Evolutionary conservation across 2,888 invertebrate genomes (phyloP).

Genomic region (Chalcis sispes): DNA sequence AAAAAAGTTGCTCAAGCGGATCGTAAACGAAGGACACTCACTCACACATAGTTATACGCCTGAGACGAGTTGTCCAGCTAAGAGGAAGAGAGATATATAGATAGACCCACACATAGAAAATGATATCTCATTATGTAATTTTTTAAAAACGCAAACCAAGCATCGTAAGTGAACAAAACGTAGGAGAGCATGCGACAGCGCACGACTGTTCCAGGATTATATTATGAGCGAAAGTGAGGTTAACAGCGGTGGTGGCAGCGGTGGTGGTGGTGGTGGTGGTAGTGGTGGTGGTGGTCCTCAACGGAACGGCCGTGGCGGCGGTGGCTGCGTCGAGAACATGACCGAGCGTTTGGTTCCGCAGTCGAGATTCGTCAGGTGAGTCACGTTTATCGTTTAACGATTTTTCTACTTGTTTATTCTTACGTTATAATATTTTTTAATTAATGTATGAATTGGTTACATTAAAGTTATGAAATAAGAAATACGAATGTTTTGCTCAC

Average conservation of each 20-base stretch:
- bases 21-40: too few species aligned
- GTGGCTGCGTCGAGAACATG: constrained; percentile 9
- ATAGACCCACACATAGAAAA: too few species aligned
- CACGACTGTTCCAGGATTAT: background rate
- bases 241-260: constrained; percentile 11
- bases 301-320: background rate
- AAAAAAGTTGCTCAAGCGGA: too few species aligned
- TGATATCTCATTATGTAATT: constrained; percentile 34
- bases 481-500: too few species aligned
- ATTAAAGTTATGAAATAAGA: too few species aligned
- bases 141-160: constrained; percentile 12
- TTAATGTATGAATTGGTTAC: too few species aligned
- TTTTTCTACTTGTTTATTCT: background rate
- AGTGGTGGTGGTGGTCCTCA: background rate
- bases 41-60: too few species aligned
- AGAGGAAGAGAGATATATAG: too few species aligned
- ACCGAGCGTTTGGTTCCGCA: background rate
- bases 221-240: constrained; percentile 45
- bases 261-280: background rate
- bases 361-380: constrained; percentile 46
- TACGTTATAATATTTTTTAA: background rate
- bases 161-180: background rate
- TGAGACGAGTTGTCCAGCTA: too few species aligned
- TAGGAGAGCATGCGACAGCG: background rate
- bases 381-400: background rate